phyloP scores from a whole-genome alignment of 2,797 vertebrate genomes.

The Eulemur coronatus region DNA sequence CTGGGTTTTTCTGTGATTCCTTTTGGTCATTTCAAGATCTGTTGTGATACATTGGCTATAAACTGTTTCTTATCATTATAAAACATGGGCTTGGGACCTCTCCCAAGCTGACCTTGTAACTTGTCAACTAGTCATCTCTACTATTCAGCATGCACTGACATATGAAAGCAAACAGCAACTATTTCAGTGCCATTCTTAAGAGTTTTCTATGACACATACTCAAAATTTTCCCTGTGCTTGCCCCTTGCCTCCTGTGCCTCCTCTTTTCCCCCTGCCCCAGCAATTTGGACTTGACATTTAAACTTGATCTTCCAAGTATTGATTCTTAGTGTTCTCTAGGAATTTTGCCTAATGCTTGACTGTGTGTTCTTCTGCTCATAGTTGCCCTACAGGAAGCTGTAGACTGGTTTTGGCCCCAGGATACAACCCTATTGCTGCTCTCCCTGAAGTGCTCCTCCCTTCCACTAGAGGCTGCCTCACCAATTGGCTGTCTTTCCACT shows the following conservation, averaged over 20 bases:
- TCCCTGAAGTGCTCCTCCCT: background rate
- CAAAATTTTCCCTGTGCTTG: background rate
- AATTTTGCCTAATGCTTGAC: constrained; percentile 23
- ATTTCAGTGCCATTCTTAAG: constrained; percentile 14
- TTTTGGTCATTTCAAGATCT: constrained; percentile 37
- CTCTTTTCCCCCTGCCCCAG: background rate
- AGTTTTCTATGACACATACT: background rate
- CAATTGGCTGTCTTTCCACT: background rate
- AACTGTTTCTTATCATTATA: constrained; percentile 21
- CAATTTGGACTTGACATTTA: constrained; percentile 52
- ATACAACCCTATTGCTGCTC: background rate
- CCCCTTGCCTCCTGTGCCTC: background rate
- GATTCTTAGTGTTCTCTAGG: background rate
- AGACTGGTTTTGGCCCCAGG: background rate
- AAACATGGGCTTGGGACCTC: constrained; percentile 20
- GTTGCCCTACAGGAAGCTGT: background rate
- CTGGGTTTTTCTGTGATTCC: background rate
- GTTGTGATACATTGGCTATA: constrained; percentile 11
- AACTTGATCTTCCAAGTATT: constrained; percentile 46
- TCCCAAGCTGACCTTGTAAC: constrained; percentile 28
- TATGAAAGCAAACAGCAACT: constrained; percentile 44
- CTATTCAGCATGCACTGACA: background rate
- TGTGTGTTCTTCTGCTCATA: background rate
- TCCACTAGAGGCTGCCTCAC: background rate
- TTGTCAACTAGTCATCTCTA: constrained; percentile 41